Conservation (phyloP, 2,797 vertebrate species). For the Poeciliopsis presidionis region DNA sequence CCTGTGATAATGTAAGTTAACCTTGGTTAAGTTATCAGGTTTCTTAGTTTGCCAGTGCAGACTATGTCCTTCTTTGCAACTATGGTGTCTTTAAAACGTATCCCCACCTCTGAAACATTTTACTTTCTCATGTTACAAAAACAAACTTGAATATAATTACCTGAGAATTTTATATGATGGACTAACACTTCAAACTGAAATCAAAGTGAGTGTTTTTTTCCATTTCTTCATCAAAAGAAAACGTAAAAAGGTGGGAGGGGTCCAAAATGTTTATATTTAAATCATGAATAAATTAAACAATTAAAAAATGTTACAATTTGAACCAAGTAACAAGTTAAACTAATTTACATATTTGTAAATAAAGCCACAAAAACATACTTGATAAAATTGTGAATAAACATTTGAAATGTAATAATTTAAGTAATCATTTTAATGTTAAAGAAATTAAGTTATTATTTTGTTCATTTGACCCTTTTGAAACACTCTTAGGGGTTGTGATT, state of each 20-base stretch:
- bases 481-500: neutral
- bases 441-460: neutral
- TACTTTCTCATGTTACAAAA: neutral
- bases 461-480: neutral
- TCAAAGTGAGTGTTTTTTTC: too few species aligned
- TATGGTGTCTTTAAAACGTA: neutral
- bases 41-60: conserved; percentile 4
- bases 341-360: neutral
- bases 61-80: neutral
- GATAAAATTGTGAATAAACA: neutral
- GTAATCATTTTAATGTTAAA: neutral
- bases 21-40: neutral
- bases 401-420: neutral
- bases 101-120: neutral
- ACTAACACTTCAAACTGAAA: neutral
- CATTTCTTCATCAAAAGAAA: neutral
- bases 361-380: neutral
- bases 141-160: neutral
- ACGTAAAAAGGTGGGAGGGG: neutral
- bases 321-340: neutral
- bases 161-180: neutral
- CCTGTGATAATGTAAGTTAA: neutral
- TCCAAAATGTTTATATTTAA: neutral
- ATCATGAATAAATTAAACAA: neutral
- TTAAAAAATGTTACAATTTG: neutral